Percentiles rank a stretch among this genome's conserved stretches.
Evolutionary conservation across 1,140 invertebrate species (phyloP).

Genomic region (Drosophila insularis): DNA sequence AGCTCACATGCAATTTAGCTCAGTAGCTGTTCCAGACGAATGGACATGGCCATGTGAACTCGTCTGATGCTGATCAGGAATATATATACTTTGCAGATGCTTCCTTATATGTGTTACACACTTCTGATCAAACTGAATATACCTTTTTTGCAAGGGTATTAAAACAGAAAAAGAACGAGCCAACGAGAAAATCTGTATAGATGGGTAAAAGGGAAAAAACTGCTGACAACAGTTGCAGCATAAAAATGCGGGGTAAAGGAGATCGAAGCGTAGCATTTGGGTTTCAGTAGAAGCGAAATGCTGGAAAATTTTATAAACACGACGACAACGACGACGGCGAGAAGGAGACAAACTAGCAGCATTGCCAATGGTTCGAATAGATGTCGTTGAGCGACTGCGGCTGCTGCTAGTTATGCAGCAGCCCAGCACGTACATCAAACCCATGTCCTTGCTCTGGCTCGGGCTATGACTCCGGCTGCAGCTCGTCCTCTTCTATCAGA

Average conservation of each 20-base stretch:
- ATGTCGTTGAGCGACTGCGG: conserved; percentile 43
- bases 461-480: background rate
- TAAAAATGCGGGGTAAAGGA: conserved; percentile 66
- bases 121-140: too few species aligned
- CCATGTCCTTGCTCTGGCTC: conserved; percentile 23
- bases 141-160: too few species aligned
- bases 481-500: conserved; percentile 58
- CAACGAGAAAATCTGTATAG: background rate
- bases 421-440: conserved; percentile 67
- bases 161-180: conserved; percentile 26
- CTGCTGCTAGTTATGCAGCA: conserved; percentile 67
- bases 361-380: conserved; percentile 19
- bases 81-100: too few species aligned
- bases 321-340: conserved; percentile 18
- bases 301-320: conserved; percentile 79
- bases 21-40: too few species aligned
- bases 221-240: conserved; percentile 77
- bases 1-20: too few species aligned
- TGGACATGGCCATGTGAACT: too few species aligned
- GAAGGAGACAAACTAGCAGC: conserved; percentile 21
- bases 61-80: too few species aligned
- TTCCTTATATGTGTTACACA: too few species aligned
- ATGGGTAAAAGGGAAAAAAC: conserved; percentile 54
- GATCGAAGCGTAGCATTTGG: conserved; percentile 1
- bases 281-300: conserved; percentile 67